A percentile compares a stretch with the other conserved stretches of the same genome.
Conservation (phyloP, 2,888 invertebrate genomes). For the Heteromurus nitidus region DNA sequence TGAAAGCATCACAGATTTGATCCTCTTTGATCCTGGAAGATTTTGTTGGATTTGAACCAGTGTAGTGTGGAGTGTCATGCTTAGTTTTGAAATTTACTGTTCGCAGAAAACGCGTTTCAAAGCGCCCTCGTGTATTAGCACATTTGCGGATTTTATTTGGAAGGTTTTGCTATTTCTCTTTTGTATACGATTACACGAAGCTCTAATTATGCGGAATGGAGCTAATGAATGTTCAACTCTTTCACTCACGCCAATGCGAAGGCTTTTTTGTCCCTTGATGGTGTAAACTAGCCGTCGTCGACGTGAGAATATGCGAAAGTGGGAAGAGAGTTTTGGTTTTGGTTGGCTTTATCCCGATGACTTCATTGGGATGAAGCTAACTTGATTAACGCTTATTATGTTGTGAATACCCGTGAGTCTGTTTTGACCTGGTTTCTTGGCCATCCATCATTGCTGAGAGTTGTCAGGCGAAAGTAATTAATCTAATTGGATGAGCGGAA, state of each 20-base stretch:
- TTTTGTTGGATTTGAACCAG: too few species aligned
- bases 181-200: neutral
- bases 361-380: slow-evolving; percentile 35
- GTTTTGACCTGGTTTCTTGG: slow-evolving; percentile 62
- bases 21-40: too few species aligned
- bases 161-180: too few species aligned
- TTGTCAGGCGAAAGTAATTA: slow-evolving; percentile 62
- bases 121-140: too few species aligned
- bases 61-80: too few species aligned
- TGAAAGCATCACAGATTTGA: too few species aligned
- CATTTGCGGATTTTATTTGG: neutral
- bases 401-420: slow-evolving; percentile 57
- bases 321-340: slow-evolving; percentile 14
- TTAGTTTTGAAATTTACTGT: too few species aligned
- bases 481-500: slow-evolving; percentile 63
- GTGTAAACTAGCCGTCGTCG: neutral
- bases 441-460: slow-evolving; percentile 61
- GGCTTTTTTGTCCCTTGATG: slow-evolving; percentile 20
- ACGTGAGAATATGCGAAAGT: neutral
- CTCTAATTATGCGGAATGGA: slow-evolving; percentile 19
- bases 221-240: neutral
- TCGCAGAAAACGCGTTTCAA: too few species aligned
- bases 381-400: slow-evolving; percentile 58
- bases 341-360: slow-evolving; percentile 35
- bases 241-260: too few species aligned